Conservation (phyloP, 2,113 vertebrate species). For the Proteles cristata region DNA sequence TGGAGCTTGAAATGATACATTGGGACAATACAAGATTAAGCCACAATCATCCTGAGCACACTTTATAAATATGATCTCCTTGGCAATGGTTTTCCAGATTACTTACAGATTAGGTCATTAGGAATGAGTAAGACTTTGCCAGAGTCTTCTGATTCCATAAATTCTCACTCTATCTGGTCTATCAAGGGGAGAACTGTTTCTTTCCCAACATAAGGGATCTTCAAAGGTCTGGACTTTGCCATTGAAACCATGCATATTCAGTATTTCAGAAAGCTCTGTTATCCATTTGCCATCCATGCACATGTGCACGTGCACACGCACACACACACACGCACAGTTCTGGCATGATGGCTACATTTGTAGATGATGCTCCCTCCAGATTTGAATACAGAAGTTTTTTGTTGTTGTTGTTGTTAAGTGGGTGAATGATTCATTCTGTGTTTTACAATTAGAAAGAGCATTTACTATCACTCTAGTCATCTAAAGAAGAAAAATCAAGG, state of each 20-base stretch:
- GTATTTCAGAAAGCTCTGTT: background rate
- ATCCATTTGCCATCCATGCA: background rate
- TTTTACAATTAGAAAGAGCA: background rate
- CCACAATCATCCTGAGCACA: background rate
- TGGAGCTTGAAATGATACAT: background rate
- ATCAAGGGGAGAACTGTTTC: background rate
- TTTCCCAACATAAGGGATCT: background rate
- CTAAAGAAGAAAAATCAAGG: background rate
- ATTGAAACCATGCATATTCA: background rate
- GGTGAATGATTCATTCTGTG: background rate
- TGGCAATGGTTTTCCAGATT: background rate
- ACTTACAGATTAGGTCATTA: background rate
- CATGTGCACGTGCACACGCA: fast-evolving
- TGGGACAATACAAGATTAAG: background rate
- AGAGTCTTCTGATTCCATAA: background rate
- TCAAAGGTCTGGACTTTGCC: background rate
- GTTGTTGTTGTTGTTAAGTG: background rate
- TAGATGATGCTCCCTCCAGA: background rate
- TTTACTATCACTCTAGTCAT: background rate
- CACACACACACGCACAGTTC: background rate
- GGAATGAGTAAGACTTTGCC: background rate
- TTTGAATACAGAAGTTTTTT: background rate
- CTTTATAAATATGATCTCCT: background rate
- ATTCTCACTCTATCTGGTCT: background rate
- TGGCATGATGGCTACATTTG: background rate